phyloP scores from a whole-genome alignment of 2,797 vertebrate species.

The Furcifer pardalis region DNA sequence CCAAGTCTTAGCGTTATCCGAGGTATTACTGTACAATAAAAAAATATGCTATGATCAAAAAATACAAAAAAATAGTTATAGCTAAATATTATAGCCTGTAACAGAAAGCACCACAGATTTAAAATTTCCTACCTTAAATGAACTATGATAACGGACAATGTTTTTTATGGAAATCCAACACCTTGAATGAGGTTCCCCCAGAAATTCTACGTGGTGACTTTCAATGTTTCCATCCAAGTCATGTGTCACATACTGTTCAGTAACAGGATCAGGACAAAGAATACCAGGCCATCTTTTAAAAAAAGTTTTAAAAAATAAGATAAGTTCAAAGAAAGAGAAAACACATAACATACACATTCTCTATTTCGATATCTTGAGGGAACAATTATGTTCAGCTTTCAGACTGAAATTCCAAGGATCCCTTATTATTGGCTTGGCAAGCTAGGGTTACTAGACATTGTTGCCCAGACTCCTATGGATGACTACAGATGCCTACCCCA shows the following conservation, averaged over 20 bases:
- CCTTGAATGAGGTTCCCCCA: constrained; percentile 64
- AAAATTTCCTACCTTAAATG: constrained; percentile 52
- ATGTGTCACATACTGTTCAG: constrained; percentile 38
- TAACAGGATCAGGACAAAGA: constrained; percentile 61
- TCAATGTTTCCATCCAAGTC: constrained; percentile 61
- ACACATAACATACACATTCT: not conserved
- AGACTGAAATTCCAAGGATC: too few species aligned
- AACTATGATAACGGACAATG: constrained; percentile 49
- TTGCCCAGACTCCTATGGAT: too few species aligned
- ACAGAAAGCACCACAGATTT: not conserved
- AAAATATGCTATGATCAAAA: too few species aligned
- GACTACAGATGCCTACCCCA: too few species aligned
- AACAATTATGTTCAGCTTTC: too few species aligned
- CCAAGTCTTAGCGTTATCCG: too few species aligned
- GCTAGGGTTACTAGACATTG: too few species aligned
- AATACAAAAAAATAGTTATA: too few species aligned
- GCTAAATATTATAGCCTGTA: not conserved
- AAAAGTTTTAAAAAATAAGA: constrained; percentile 26
- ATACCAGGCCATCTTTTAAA: constrained; percentile 64
- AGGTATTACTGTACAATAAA: too few species aligned
- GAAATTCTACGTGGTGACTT: constrained; percentile 62
- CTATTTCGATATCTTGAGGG: not conserved
- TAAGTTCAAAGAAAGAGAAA: constrained; percentile 35
- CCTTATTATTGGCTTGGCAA: too few species aligned
- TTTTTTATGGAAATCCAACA: constrained; percentile 45